Evolutionary conservation across 2,113 vertebrate genomes (phyloP), one percentile per base, ranked within the genome.

Genomic region (Recurvirostra avosetta): DNA sequence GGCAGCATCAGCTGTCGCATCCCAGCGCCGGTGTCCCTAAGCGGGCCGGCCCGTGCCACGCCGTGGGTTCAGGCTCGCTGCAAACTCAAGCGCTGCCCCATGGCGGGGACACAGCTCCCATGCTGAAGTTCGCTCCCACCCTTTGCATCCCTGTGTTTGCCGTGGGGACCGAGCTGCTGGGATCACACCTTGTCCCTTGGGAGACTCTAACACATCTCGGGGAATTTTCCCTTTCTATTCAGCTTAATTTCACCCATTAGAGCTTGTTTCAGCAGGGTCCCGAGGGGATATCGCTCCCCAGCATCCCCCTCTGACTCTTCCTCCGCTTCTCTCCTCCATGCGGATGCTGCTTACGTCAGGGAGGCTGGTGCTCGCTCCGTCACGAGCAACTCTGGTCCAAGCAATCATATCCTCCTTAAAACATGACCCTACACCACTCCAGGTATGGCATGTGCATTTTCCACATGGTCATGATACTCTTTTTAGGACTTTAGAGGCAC

Each of bases 221-320:
- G 87, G n/a, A 91, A 83, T 86, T 92, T 92, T 68, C 70, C 50
- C 49, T 58, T 73, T 92, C 34, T 87, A 4, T 74, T 91, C 95
- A 79, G 45, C n/a, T 87, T 94, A 91, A 94, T 95, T 93, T 75
- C 73, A 82, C 91, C 95, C 86, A 95, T 94, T 94, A 95, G 43
- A 68, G 73, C 94, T 96, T 15, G 38, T 96, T 94, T 91, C 84
- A 80, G 63, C 63, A 55, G 32, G 20, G n/a, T 87, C 84, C 73
- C 53, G 0, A 40, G 93, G 84, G 95, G 45, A 85, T 21, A 56
- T 43, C 7, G 0, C 77, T 92, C 94, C 84, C 36, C 50, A 47
- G 55, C 34, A 78, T 58, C 95, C 70, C 87, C 85, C 88, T 87
- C 80, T 27, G 8, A 41, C 56, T 94, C 76, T 66, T 96, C 80